Base-by-base conservation (phyloP, 2,797 vertebrate genomes). In the Urosaurus nigricauda region DNA sequence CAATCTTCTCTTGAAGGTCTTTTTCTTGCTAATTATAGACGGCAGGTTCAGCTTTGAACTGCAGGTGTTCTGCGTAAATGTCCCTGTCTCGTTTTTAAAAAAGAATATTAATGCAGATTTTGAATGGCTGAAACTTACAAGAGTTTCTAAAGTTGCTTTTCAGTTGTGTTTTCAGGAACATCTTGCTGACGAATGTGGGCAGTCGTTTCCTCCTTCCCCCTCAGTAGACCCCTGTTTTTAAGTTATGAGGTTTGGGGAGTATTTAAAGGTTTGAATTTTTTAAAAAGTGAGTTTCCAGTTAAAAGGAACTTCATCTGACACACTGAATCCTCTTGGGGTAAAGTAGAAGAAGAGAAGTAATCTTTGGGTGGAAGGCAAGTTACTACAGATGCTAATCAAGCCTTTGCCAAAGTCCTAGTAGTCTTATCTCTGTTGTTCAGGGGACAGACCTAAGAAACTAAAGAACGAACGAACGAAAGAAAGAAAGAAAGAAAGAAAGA, bases 381-480 rank as follows among this genome's bases (percentile, higher is more conserved):
- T 32, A 7, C 26, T 9, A 17, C 6, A 19, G 43, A 32, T 9
- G 5, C 21, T 65, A 43, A 17, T 32, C 1, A n/a, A 5, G 5
- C 14, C 37, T 71, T 81, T 58, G 11, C 21, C 1, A 3, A 74
- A 40, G 71, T 24, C 19, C 11, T 4, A 47, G 16, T 17, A 51
- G 79, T 73, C 79, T 87, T 87, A 87, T 60, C 86, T 87, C 40
- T 87, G 21, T 21, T 56, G n/a, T 73, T 71, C 47, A 71, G 47
- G 60, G 43, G 75, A 80, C 60, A 35, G 32, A 63, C 37, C 29
- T 29, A 24, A 26, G 58, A 70, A 79, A 32, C 21, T 35, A 60
- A 51, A 40, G 37, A 86, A 14, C 13, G 32, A 51, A 51, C 6
- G 47, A 51, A 51, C 5, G 47, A 51, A 51, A 51, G 47, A 51